These are phyloP conservation scores for Doryteuthis pealeii DNA, from an alignment of 1,140 invertebrate species.

Conservation along the genomic window DNA sequence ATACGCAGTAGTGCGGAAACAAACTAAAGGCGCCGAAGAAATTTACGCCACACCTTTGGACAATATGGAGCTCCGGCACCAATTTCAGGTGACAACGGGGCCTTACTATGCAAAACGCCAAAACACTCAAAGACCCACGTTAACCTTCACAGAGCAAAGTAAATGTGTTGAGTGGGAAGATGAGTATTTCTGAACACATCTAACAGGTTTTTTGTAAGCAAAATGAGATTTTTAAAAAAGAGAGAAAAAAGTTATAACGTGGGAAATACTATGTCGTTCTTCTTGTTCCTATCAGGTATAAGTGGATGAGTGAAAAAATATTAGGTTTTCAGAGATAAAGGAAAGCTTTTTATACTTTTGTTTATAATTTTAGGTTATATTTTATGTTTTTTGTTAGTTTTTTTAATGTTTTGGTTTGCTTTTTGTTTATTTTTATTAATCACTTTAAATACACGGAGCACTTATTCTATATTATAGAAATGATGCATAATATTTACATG, in stretches of 20 bases:
- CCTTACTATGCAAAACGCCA: conserved; percentile 1
- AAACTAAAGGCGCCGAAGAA: neutral
- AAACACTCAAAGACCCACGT: neutral
- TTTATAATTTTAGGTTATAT: no score
- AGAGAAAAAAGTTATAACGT: neutral
- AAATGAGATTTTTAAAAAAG: neutral
- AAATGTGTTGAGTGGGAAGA: conserved; percentile 1
- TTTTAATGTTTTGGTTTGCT: no score
- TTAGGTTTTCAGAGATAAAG: neutral
- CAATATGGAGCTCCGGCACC: neutral
- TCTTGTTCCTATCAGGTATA: neutral
- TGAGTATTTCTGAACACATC: conserved; percentile 1
- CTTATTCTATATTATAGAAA: no score
- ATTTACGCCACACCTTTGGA: conserved; percentile 2
- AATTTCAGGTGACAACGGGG: neutral
- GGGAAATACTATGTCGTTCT: neutral
- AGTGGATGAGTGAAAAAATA: neutral
- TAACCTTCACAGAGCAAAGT: neutral
- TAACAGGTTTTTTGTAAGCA: no score
- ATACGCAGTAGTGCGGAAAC: neutral
- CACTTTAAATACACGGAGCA: no score
- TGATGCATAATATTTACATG: no score
- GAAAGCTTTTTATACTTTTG: neutral
- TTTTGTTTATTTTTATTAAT: no score
- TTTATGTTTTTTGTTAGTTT: no score